Base-by-base conservation (phyloP, 2,888 invertebrate genomes). In the Tromatobia lineatoria region DNA sequence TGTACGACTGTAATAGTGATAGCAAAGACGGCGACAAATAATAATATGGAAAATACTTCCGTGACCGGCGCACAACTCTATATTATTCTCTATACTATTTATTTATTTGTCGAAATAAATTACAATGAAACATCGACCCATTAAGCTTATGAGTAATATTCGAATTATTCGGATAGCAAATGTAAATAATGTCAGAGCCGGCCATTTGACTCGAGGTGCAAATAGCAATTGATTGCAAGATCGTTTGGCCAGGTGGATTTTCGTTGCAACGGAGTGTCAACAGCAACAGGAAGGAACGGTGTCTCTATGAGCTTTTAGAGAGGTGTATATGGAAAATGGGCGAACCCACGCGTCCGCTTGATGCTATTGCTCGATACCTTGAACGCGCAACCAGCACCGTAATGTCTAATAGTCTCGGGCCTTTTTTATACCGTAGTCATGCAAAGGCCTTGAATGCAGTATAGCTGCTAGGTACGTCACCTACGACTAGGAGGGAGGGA, bases 321-420 rank as follows among this genome's bases (percentile, higher is more conserved):
- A 29, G 6, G 50, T 42, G 4, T 18, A 70, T 47, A 70, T 47
- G 52, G 50, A 52, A 57, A 66, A 66, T 18, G 64, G 20, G 73
- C n/a, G 13, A 66, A n/a, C 82, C 82, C 73, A 82, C 82, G 71
- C 73, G 78, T 82, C 82, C 82, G 78, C 78, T 73, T 73, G 54
- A 79, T 79, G 82, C 73, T 15, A 42, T 66, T 50, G 50, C 50
- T 50, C 75, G 78, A 80, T 75, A 70, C 80, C 83, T 83, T 69
- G 59, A 59, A 69, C 74, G 74, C 67, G 74, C 25, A 54, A 70
- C 54, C 57, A 34, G 76, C 80, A 67, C 73, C 79, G 67, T 23
- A 47, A 25, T 76, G 81, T 82, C 81, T 82, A 77, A 82, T 71
- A 64, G 23, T 82, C 42, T 25, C 42, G 34, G n/a, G 20, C 42